These are phyloP conservation scores for Orbicella faveolata DNA, from an alignment of 64 coral and sea anemone genomes.

Conservation along the genomic window DNA sequence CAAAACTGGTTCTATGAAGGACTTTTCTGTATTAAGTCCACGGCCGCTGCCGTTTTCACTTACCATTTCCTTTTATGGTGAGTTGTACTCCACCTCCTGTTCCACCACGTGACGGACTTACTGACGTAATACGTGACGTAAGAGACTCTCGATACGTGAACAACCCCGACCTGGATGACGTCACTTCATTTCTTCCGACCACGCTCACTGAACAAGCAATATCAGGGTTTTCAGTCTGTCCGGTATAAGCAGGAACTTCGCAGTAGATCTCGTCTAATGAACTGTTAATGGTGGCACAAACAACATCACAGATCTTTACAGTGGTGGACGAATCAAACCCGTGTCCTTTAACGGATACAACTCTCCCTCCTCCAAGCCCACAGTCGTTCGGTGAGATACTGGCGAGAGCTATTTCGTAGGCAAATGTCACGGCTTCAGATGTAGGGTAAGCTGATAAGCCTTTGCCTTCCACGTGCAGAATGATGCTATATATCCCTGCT, in stretches of 20 bases:
- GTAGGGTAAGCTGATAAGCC: conserved; percentile 42
- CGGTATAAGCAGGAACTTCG: conserved; percentile 56
- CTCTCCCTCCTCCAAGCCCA: conserved; percentile 60
- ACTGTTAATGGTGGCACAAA: conserved; percentile 32
- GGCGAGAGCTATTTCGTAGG: conserved; percentile 33
- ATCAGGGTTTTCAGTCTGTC: not conserved
- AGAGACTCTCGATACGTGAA: conserved; percentile 63
- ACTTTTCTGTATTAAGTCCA: no score
- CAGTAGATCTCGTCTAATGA: conserved; percentile 40
- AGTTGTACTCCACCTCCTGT: conserved; percentile 62
- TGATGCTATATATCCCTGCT: conserved; percentile 47
- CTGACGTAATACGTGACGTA: conserved; percentile 56
- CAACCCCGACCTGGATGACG: not conserved
- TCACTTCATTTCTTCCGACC: not conserved
- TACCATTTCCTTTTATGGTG: conserved; percentile 65
- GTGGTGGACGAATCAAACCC: conserved; percentile 39
- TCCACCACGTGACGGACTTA: conserved; percentile 63
- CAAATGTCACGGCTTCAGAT: not conserved
- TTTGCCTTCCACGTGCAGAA: conserved; percentile 52
- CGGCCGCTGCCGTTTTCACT: not conserved
- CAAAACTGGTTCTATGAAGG: no score
- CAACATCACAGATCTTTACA: conserved; percentile 45
- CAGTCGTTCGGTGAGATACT: conserved; percentile 33
- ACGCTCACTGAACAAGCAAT: conserved; percentile 21
- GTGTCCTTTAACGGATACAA: conserved; percentile 34